A percentile compares a stretch with the other conserved stretches of the same genome.
Conservation (phyloP, 2,888 invertebrate genomes). For the Volucella bombylans region DNA sequence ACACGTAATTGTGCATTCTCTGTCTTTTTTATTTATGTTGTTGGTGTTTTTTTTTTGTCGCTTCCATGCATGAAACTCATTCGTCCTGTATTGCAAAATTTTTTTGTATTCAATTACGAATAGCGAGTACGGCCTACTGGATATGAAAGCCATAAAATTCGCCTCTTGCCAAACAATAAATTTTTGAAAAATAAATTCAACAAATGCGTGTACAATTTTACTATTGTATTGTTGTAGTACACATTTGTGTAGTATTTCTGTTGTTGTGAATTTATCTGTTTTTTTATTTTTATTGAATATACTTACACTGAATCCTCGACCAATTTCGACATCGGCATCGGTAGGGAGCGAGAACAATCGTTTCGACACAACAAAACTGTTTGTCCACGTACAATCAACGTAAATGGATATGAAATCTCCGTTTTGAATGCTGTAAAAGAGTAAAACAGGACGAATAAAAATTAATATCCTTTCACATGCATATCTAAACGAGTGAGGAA, state of each 20-base stretch:
- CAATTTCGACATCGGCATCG: constrained; percentile 81
- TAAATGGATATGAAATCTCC: constrained; percentile 82
- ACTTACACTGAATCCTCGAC: constrained; percentile 82
- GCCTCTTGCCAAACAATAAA: constrained; percentile 35
- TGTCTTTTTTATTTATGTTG: too few relatives aligned
- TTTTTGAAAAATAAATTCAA: constrained; percentile 50
- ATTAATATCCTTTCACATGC: constrained; percentile 44
- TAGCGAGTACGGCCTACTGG: background rate
- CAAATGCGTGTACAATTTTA: constrained; percentile 26
- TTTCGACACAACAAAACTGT: constrained; percentile 82
- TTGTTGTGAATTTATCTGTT: background rate
- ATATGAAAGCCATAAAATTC: constrained; percentile 48
- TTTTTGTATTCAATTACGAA: constrained; percentile 34
- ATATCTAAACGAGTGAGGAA: too few relatives aligned
- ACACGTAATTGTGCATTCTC: background rate
- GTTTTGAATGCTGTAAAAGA: constrained; percentile 80
- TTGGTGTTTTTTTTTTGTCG: background rate
- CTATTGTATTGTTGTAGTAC: background rate
- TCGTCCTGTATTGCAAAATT: background rate
- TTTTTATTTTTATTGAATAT: constrained; percentile 58
- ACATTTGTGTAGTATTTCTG: background rate
- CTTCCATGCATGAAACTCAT: constrained; percentile 3
- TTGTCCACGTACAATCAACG: constrained; percentile 82
- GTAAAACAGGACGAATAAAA: constrained; percentile 64
- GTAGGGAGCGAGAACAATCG: constrained; percentile 81